Percentiles rank a stretch among this genome's conserved stretches.
phyloP scores from a whole-genome alignment of 1,140 invertebrate genomes.

The Drosophila orosa region DNA sequence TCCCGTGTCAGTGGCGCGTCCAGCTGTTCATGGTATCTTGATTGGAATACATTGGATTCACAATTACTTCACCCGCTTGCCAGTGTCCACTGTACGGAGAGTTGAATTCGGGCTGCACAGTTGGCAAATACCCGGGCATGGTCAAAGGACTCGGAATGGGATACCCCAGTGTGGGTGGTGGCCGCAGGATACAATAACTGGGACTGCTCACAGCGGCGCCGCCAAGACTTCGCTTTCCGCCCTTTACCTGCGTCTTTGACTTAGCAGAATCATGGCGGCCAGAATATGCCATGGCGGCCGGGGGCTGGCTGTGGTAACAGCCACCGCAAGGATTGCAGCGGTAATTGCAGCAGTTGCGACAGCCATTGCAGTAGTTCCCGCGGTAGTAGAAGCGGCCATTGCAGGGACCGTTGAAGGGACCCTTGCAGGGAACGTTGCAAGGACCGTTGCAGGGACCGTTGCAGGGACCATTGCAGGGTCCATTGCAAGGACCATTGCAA shows the following conservation, averaged over 20 bases:
- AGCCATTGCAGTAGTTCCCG: conserved; percentile 10
- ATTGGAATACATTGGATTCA: background rate
- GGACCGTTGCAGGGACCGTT: conserved; percentile 10
- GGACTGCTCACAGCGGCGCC: background rate
- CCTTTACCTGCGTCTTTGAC: background rate
- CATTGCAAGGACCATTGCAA: conserved; percentile 17
- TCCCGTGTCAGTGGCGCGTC: background rate
- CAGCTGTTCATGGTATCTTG: background rate
- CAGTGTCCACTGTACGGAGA: conserved; percentile 10
- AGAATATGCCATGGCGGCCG: background rate
- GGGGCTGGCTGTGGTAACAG: conserved; percentile 12
- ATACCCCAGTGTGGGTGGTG: background rate
- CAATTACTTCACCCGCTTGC: background rate
- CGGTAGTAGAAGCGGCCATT: conserved; percentile 48
- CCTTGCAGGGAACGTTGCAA: conserved; percentile 34
- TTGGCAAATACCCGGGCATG: conserved; percentile 8
- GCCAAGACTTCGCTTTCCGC: background rate
- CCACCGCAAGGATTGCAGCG: conserved; percentile 1
- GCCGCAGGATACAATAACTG: too few species aligned
- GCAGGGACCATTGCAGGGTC: conserved; percentile 27
- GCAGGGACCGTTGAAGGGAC: conserved; percentile 30
- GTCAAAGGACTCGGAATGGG: background rate
- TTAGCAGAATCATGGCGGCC: background rate
- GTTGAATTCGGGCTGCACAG: background rate
- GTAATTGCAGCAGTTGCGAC: conserved; percentile 17